Percentiles rank a stretch among this genome's conserved stretches.
phyloP scores from a whole-genome alignment of 2,113 vertebrate species.

The Quiscalus mexicanus region DNA sequence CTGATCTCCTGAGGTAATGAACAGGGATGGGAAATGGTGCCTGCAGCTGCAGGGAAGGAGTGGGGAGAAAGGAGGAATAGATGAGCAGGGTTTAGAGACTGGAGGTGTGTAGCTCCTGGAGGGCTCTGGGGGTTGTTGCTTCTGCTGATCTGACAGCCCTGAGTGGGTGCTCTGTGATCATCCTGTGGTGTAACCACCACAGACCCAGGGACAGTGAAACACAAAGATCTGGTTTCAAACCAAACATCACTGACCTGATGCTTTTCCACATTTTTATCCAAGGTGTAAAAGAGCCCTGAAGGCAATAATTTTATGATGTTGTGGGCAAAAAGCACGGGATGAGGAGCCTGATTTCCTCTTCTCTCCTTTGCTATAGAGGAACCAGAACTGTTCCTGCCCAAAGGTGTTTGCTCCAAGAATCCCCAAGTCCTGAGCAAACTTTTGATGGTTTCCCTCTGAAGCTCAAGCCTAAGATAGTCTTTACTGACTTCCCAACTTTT shows the following conservation, averaged over 20 bases:
- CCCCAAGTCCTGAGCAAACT: neutral
- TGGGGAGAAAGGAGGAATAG: neutral
- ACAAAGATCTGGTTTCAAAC: neutral
- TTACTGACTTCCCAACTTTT: neutral
- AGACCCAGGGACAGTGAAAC: neutral
- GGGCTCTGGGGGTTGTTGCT: neutral
- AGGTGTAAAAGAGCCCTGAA: neutral
- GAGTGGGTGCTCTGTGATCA: neutral
- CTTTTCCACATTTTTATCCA: neutral
- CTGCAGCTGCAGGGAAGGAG: neutral
- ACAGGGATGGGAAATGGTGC: neutral
- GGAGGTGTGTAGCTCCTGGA: neutral
- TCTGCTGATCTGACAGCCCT: accelerated
- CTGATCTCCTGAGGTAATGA: neutral
- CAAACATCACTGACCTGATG: neutral
- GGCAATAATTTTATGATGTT: neutral
- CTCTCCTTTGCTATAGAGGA: neutral
- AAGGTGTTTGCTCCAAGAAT: accelerated
- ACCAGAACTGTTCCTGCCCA: neutral
- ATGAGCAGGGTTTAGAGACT: neutral
- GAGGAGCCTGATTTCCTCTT: neutral
- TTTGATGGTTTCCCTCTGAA: neutral
- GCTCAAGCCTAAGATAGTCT: neutral
- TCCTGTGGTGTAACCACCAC: no score
- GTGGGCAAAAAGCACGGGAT: neutral